Conservation (phyloP, 1,140 invertebrate species). For the Microplitis demolitor region DNA sequence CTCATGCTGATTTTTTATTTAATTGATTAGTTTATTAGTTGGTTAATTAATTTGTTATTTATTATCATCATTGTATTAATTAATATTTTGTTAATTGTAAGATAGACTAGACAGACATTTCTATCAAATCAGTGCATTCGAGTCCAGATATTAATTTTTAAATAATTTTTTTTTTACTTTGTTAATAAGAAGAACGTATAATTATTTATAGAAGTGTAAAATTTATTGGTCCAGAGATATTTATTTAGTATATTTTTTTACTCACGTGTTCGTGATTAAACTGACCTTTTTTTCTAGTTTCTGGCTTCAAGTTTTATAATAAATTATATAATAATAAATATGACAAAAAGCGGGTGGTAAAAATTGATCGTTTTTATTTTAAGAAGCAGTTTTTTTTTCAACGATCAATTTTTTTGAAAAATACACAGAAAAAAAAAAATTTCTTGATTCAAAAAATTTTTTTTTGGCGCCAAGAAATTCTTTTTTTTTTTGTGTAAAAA, state of each 20-base stretch:
- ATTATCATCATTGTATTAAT: not conserved
- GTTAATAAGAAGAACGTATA: slow-evolving; percentile 17
- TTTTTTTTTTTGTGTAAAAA: not conserved
- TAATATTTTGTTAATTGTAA: not conserved
- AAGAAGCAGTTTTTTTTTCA: not conserved
- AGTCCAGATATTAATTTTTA: slow-evolving; percentile 23
- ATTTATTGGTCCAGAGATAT: slow-evolving; percentile 36
- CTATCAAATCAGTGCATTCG: slow-evolving; percentile 9
- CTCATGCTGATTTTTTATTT: not conserved
- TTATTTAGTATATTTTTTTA: slow-evolving; percentile 24
- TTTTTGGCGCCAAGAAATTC: not conserved
- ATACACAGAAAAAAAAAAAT: not conserved
- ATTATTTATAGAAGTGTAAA: slow-evolving; percentile 35
- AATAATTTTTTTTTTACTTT: slow-evolving; percentile 7
- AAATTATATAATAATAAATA: not conserved
- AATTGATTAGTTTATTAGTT: too few species aligned
- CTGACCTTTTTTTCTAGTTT: slow-evolving; percentile 3
- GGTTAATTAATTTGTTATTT: not conserved
- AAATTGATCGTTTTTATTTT: too few species aligned
- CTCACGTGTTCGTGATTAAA: not conserved
- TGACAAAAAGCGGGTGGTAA: not conserved
- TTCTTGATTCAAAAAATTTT: not conserved
- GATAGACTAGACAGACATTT: not conserved
- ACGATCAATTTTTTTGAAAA: not conserved
- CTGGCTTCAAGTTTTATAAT: not conserved